Evolutionary conservation across 2,888 invertebrate species (phyloP), one percentile per base, ranked within the genome.

Genomic region (Polydrusus cervinus): DNA sequence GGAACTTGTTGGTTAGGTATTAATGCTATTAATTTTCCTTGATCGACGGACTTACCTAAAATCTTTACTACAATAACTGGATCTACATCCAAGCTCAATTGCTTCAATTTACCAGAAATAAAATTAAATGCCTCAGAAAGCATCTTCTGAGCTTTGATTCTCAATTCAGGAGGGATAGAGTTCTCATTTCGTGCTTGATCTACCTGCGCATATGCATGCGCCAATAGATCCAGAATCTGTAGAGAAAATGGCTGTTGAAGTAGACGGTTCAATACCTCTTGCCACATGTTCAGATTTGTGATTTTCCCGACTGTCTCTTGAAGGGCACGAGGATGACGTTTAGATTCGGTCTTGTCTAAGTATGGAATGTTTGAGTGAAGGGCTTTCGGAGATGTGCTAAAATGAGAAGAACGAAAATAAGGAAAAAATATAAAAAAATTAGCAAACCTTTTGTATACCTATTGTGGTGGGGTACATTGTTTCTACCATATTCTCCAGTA

Each of bases 91-190:
- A 71, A 55, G 13, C 30, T 45, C 3, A 64, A 25, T n/a, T 62
- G 43, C 30, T 62, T 62, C 64, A 71, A 10, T 53, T 71, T 60
- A 0, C 0, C 43, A 20, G 49, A 49, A 16, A 73, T 60, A 9
- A 18, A 60, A n/a, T 34, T 53, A 40, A 25, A 60, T 0, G 49
- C 30, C 16, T 67, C 53, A 3, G 30, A n/a, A 14, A 49, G 61
- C 14, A 73, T 1, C 18, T 61, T 45, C 14, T 55, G 43, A 9
- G 45, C 43, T 25, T 74, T 62, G 13, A 53, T 11, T 34, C 40
- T 53, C 10, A 55, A n/a, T 6, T 74, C 51, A 3, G 11, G n/a
- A 30, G 70, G 70, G 0, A 70, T 43, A 53, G 16, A 47, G 3
- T 1, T 40, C 13, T 70, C 62, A 9, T 70, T 53, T 43, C 18